A percentile compares a stretch with the other conserved stretches of the same genome.
Evolutionary conservation across 2,113 vertebrate genomes (phyloP).

Genomic region (Mus musculus): DNA sequence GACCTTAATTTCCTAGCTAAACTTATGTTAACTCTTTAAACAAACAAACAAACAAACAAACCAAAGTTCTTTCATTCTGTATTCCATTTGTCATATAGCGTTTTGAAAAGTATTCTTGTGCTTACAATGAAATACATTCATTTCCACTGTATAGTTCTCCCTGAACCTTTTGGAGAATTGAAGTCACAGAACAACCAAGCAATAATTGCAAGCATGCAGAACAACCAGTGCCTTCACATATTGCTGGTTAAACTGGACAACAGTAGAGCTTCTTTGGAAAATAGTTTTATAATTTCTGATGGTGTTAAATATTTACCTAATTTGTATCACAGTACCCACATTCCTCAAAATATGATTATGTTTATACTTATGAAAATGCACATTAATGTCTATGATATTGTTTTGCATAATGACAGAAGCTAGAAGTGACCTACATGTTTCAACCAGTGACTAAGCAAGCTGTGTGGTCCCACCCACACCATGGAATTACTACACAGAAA

Average conservation of each 20-base stretch:
- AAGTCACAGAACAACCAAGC: neutral
- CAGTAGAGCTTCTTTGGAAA: neutral
- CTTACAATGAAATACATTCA: neutral
- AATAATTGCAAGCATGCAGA: neutral
- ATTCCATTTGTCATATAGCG: neutral
- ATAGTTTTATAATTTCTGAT: neutral
- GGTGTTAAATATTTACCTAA: neutral
- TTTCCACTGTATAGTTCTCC: constrained; percentile 15
- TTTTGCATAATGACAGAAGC: constrained; percentile 13
- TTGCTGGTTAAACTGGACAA: neutral
- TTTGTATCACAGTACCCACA: neutral
- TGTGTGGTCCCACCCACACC: neutral
- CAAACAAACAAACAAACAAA: neutral
- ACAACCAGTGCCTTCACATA: neutral
- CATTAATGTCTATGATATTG: neutral
- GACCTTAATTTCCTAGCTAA: constrained; percentile 45
- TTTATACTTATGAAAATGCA: constrained; percentile 3
- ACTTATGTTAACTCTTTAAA: constrained; percentile 13
- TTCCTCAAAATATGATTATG: constrained; percentile 26
- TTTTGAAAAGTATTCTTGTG: constrained; percentile 9
- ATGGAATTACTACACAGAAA: neutral
- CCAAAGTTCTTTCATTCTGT: constrained; percentile 29
- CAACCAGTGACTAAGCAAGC: neutral
- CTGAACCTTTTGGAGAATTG: neutral
- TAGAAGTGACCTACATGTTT: constrained; percentile 28